Base-by-base conservation (phyloP, 2,113 vertebrate species). In the Periophthalmus modestus region DNA sequence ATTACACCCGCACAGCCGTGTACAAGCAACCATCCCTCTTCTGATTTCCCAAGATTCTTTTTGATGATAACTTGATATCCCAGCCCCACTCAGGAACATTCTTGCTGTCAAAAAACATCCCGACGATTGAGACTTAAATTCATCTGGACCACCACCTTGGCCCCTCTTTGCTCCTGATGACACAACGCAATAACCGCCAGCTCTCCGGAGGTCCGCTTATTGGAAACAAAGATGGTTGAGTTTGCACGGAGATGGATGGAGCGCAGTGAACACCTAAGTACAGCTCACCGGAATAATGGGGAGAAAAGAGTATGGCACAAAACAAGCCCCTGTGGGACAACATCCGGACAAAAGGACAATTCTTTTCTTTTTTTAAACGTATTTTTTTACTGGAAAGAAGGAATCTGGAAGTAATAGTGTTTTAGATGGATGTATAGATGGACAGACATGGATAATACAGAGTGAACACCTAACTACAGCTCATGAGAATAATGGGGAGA, bases 151-250 rank as follows among this genome's bases (percentile, higher is more conserved):
- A n/a, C 23, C 1, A 72, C 57, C 73, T 19, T 21, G 2, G 33
- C 13, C 7, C 23, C 4, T n/a, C 47, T 58, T 34, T 1, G 23
- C n/a, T 34, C 73, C 69, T 23, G 69, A 69, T 66, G 70, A 74
- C 75, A 73, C 66, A 2, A 1, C 50, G 47, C 63, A 80, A 81
- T 85, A 82, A 79, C 18, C 1, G 36, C 52, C 3, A 28, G 75
- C 76, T 76, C 80, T 69, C 71, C 67, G 36, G 67, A 69, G 59
- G 52, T 47, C 67, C 15, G 72, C 55, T 72, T 76, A 72, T 85
- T 81, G 76, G 43, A 66, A 62, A 58, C 61, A 66, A 14, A 28
- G 78, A 75, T 57, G 58, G 70, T 50, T 78, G 68, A 78, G 52
- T 78, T 66, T 73, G 71, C 52, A 16, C 33, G 5, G 0, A 55